phyloP scores from a whole-genome alignment of 2,888 invertebrate species.

The Julus scanicus region DNA sequence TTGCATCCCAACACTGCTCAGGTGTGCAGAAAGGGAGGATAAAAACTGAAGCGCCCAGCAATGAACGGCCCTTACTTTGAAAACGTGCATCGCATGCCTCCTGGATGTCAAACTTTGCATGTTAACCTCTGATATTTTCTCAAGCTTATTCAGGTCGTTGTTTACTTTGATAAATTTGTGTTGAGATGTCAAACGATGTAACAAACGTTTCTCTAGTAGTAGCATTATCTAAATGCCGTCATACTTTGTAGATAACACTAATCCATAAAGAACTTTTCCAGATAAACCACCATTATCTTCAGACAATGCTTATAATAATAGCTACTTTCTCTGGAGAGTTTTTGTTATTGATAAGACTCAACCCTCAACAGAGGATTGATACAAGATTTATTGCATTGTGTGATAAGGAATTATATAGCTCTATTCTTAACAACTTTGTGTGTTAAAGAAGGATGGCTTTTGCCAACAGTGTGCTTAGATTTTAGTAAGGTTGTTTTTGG shows the following conservation, averaged over 20 bases:
- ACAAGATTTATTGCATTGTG: neutral
- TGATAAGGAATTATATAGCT: neutral
- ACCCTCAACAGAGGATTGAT: neutral
- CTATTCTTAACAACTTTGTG: too few species aligned
- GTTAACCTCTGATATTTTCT: too few species aligned
- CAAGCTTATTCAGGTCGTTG: too few species aligned
- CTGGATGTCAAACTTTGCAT: too few species aligned
- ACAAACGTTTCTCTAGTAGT: neutral
- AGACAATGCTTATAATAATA: neutral
- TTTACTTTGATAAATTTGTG: too few species aligned
- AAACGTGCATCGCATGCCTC: too few species aligned
- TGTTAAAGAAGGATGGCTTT: neutral
- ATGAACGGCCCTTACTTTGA: too few species aligned
- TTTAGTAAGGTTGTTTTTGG: neutral
- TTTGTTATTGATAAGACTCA: neutral
- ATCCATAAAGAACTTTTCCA: neutral
- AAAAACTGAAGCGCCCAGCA: too few species aligned
- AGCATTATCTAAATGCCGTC: neutral
- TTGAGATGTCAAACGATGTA: neutral
- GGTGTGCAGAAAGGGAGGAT: too few species aligned
- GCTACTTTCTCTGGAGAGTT: conserved; percentile 5
- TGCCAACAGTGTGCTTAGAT: neutral
- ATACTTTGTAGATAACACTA: neutral
- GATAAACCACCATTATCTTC: neutral
- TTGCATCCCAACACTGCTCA: too few species aligned